These are phyloP conservation scores for Empis livida DNA, from an alignment of 2,888 invertebrate genomes.

Conservation along the genomic window DNA sequence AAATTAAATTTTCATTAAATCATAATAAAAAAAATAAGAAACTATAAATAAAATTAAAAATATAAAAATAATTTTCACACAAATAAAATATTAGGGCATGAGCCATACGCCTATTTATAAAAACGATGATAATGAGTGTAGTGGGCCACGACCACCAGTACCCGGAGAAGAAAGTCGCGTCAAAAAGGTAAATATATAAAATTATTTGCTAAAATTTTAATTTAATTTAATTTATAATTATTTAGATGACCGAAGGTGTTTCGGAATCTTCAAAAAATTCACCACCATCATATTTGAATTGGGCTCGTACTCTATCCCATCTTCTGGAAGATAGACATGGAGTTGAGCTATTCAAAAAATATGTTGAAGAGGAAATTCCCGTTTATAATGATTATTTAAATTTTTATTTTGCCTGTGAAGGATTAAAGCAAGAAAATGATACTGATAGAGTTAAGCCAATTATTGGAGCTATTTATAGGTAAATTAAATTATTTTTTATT, in stretches of 20 bases:
- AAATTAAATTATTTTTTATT: conserved; percentile 17
- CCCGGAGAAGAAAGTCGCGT: conserved; percentile 50
- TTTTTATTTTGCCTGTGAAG: conserved; percentile 91
- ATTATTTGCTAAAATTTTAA: background rate
- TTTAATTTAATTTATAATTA: background rate
- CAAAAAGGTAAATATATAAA: conserved; percentile 26
- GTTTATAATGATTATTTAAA: conserved; percentile 68
- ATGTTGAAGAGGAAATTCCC: conserved; percentile 65
- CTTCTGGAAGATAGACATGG: conserved; percentile 85
- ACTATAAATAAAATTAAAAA: background rate
- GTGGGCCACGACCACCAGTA: conserved; percentile 66
- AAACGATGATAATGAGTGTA: conserved; percentile 38
- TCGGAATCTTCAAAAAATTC: conserved; percentile 35
- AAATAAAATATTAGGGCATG: conserved; percentile 23
- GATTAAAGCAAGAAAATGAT: conserved; percentile 64
- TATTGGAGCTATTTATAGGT: conserved; percentile 75
- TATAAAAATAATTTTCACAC: background rate
- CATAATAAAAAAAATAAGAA: conserved; percentile 7
- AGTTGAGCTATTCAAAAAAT: conserved; percentile 72
- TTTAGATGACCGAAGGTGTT: conserved; percentile 36
- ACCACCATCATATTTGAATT: conserved; percentile 66
- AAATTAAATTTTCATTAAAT: background rate
- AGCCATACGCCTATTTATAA: conserved; percentile 34
- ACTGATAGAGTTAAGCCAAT: conserved; percentile 58
- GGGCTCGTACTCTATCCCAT: conserved; percentile 75